Conservation (phyloP, 2,888 invertebrate species). For the Orthosia cruda region DNA sequence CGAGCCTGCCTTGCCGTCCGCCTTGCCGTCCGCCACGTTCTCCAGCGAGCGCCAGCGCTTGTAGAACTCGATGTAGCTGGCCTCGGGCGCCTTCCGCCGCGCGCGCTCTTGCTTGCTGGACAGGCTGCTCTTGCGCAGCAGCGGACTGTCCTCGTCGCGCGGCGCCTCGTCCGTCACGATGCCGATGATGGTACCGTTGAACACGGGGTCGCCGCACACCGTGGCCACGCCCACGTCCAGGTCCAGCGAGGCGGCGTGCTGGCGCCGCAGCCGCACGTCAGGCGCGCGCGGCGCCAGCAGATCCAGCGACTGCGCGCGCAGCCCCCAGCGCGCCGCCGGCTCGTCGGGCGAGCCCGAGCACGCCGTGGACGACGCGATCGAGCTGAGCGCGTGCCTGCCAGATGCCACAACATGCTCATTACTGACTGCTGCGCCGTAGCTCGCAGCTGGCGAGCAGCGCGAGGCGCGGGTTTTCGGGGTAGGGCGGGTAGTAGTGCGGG, state of each 20-base stretch:
- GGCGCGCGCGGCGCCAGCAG: slow-evolving; percentile 70
- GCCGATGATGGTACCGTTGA: slow-evolving; percentile 88
- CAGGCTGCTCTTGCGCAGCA: slow-evolving; percentile 87
- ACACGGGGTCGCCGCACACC: slow-evolving; percentile 83
- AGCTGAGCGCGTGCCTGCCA: slow-evolving; percentile 92
- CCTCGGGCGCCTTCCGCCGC: slow-evolving; percentile 85
- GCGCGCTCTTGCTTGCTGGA: slow-evolving; percentile 84
- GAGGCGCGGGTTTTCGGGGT: neutral
- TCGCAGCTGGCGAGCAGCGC: neutral
- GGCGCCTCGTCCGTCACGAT: slow-evolving; percentile 82
- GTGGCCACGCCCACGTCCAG: slow-evolving; percentile 81
- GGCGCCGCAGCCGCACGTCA: slow-evolving; percentile 76
- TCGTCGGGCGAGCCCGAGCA: slow-evolving; percentile 80
- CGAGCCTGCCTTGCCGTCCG: slow-evolving; percentile 74
- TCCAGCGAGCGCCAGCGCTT: slow-evolving; percentile 96
- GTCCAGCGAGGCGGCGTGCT: slow-evolving; percentile 83
- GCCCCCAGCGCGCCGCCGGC: slow-evolving; percentile 64
- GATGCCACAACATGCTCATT: slow-evolving; percentile 15
- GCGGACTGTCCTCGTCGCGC: slow-evolving; percentile 87
- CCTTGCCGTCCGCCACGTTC: slow-evolving; percentile 90
- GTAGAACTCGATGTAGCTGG: slow-evolving; percentile 89
- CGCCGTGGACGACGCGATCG: slow-evolving; percentile 93
- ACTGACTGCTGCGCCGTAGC: slow-evolving; percentile 32
- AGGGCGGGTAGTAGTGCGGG: slow-evolving; percentile 46
- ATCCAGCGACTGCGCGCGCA: slow-evolving; percentile 83